Percentiles rank a stretch among this genome's conserved stretches.
Conservation (phyloP, 2,797 vertebrate genomes). For the Chromis chromis region DNA sequence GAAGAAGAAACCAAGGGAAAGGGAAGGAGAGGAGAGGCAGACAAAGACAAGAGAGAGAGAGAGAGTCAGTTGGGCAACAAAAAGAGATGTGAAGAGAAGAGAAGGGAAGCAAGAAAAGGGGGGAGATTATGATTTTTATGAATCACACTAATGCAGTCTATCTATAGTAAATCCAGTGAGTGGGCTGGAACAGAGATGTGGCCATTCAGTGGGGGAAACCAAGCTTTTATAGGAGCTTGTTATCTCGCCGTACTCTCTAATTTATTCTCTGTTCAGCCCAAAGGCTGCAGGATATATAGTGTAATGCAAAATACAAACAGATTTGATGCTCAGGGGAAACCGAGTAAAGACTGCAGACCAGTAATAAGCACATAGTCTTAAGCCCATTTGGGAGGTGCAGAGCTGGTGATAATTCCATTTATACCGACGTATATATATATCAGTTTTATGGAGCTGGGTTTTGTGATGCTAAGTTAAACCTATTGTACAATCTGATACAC, state of each 20-base stretch:
- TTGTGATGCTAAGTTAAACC: no score
- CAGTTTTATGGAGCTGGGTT: no score
- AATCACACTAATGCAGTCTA: constrained; percentile 61
- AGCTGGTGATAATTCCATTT: not conserved
- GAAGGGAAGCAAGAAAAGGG: not conserved
- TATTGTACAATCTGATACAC: not conserved
- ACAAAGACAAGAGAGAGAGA: not conserved
- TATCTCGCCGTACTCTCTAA: constrained; percentile 41
- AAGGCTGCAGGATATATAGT: constrained; percentile 25
- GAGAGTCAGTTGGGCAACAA: constrained; percentile 3
- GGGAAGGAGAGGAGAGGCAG: not conserved
- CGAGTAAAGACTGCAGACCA: constrained; percentile 24
- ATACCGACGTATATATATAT: not conserved
- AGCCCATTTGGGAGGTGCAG: not conserved
- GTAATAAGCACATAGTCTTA: constrained; percentile 5
- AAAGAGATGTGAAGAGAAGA: constrained; percentile 18
- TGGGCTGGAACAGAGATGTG: constrained; percentile 38
- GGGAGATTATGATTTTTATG: constrained; percentile 60
- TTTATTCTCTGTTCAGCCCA: constrained; percentile 32
- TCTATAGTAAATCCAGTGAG: constrained; percentile 69
- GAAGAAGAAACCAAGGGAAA: constrained; percentile 24
- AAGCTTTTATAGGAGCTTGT: constrained; percentile 55
- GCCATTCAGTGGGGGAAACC: constrained; percentile 45
- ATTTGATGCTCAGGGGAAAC: constrained; percentile 11
- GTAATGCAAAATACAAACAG: constrained; percentile 39